Conservation (phyloP, 2,797 vertebrate species). For the Spatula versicolor region DNA sequence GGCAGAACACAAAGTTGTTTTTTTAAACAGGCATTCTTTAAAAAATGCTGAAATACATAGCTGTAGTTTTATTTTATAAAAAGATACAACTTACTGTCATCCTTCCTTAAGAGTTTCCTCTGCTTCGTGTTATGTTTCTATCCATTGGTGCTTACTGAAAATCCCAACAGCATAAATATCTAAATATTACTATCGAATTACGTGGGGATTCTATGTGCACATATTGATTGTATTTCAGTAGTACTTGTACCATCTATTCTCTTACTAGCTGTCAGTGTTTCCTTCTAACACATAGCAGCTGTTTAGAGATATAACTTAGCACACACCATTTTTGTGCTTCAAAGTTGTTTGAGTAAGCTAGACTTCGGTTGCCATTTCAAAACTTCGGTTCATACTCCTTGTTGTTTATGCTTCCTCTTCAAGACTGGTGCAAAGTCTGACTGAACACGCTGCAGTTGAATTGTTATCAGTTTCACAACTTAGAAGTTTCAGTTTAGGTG, state of each 20-base stretch:
- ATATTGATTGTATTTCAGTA: neutral
- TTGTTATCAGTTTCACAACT: neutral
- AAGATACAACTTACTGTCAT: neutral
- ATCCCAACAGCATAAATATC: neutral
- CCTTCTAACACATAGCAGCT: neutral
- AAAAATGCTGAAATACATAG: constrained; percentile 16
- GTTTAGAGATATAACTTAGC: neutral
- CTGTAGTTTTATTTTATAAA: neutral
- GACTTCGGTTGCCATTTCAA: neutral
- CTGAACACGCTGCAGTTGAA: neutral
- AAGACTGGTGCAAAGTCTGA: neutral
- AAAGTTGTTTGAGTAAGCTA: neutral
- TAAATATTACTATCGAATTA: neutral
- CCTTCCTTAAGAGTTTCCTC: neutral
- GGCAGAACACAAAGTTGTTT: neutral
- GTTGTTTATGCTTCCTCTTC: neutral
- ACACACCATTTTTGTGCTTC: neutral
- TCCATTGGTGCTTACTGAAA: neutral
- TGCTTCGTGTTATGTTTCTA: neutral
- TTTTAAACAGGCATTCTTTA: neutral
- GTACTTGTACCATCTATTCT: neutral
- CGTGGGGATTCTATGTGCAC: neutral
- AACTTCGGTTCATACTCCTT: neutral
- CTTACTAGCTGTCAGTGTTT: neutral
- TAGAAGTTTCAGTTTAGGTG: neutral